A percentile compares a stretch with the other conserved stretches of the same genome.
phyloP scores from a whole-genome alignment of 2,888 invertebrate genomes.

The Eristalis pertinax region DNA sequence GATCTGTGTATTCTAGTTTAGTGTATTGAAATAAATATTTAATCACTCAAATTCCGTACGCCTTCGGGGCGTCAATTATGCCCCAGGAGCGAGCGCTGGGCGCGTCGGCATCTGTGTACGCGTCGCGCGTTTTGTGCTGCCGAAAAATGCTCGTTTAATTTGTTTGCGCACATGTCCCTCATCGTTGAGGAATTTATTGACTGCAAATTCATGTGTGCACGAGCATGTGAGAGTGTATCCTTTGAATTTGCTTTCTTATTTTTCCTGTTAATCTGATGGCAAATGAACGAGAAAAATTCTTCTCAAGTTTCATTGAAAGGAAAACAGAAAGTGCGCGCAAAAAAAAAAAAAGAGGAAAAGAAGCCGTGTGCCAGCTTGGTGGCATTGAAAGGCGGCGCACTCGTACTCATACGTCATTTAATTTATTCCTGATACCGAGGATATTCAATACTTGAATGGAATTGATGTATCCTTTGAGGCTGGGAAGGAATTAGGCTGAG shows the following conservation, averaged over 20 bases:
- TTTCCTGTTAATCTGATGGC: background rate
- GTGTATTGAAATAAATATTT: background rate
- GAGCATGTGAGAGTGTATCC: background rate
- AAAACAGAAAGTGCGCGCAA: background rate
- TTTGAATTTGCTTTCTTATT: background rate
- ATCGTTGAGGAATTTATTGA: conserved; percentile 30
- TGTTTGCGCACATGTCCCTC: conserved; percentile 28
- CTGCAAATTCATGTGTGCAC: conserved; percentile 1
- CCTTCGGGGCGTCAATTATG: background rate
- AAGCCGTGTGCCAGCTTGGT: background rate
- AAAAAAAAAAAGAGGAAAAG: background rate
- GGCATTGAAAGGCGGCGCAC: background rate
- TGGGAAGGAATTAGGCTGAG: background rate
- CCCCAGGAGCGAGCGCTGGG: background rate
- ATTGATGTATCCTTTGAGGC: conserved; percentile 1
- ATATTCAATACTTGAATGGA: background rate
- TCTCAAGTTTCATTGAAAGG: background rate
- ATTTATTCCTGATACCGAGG: background rate
- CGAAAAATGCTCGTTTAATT: conserved; percentile 8
- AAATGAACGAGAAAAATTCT: background rate
- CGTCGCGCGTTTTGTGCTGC: background rate
- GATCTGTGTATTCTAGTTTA: background rate
- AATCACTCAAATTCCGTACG: background rate
- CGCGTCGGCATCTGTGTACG: background rate
- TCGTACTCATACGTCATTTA: background rate